Base-by-base conservation (phyloP, 2,113 vertebrate genomes). In the Speoplatyrhinus poulsoni region DNA sequence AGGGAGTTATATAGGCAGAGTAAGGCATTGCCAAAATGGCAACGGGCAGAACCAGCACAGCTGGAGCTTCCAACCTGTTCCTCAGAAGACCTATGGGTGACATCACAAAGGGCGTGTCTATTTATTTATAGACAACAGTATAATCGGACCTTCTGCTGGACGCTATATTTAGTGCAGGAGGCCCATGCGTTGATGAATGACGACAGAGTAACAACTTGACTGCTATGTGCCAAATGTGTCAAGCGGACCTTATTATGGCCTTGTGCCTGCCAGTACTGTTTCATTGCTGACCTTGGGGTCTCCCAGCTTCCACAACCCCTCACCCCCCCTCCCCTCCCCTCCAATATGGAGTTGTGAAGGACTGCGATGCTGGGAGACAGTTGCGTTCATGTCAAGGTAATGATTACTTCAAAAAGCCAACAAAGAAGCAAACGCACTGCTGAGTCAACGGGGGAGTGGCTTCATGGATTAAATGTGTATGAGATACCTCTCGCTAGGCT, bases 111-210 rank as follows among this genome's bases (percentile, higher is more conserved):
- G 26, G 2, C 26, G 26, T 26, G 26, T 26, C 26, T 26, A 26
- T 26, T 26, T 26, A 26, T 26, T 26, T 26, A 26, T 26, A 26
- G 26, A 26, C 26, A 26, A 26, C 26, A 26, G 26, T 26, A 26
- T 79, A 80, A 81, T 75, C 32, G 66, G 79, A 83, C 65, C 67
- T 75, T 52, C 5, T 41, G 36, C 36, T 26, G 36, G 36, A 5
- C 80, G 70, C 90, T 92, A 92, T 91, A 88, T 89, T 89, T 92
- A 91, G 88, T 71, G 68, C 65, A 57, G 79, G 77, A 74, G 53
- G 82, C 59, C 58, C 76, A 80, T 82, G 87, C 82, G 76, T 78
- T 91, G 91, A 92, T 86, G 85, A 87, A 90, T 88, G 88, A 87
- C 74, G 82, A 85, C 87, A 82, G 83, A 84, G 90, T 85, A 87